A percentile compares a stretch with the other conserved stretches of the same genome.
Evolutionary conservation across 2,113 vertebrate genomes (phyloP).

Genomic region (Euleptes europaea): DNA sequence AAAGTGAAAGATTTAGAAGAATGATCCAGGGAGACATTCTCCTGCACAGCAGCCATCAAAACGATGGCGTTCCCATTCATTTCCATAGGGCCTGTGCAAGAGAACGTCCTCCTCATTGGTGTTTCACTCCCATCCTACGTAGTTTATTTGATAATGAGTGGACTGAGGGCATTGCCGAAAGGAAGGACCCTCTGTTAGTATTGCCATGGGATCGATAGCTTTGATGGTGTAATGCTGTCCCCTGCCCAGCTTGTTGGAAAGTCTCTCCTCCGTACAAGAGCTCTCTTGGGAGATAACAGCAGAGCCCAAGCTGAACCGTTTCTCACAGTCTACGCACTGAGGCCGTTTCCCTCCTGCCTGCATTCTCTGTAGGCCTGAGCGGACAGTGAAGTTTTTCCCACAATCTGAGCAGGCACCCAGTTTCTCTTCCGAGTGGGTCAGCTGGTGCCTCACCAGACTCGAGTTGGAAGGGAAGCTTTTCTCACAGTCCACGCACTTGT

Average conservation of each 20-base stretch:
- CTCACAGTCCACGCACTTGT: slow-evolving; percentile 60
- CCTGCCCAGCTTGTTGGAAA: background rate
- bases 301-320: slow-evolving; percentile 30
- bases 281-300: slow-evolving; percentile 23
- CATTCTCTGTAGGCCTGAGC: slow-evolving; percentile 33
- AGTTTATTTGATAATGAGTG: background rate
- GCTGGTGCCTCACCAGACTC: slow-evolving; percentile 65
- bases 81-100: background rate
- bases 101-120: background rate
- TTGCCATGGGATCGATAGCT: background rate
- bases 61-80: background rate
- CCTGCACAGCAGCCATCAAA: background rate
- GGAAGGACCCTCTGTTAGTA: background rate
- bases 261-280: slow-evolving; percentile 35
- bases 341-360: slow-evolving; percentile 10
- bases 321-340: slow-evolving; percentile 34
- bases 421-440: slow-evolving; percentile 65
- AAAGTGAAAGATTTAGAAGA: too few species aligned
- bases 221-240: background rate
- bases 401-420: slow-evolving; percentile 50
- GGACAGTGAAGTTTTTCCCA: slow-evolving; percentile 48
- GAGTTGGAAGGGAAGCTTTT: slow-evolving; percentile 70
- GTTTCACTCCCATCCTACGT: background rate
- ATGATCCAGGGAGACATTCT: background rate
- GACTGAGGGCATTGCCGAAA: background rate